phyloP scores from a whole-genome alignment of 2,113 vertebrate genomes.

The Jaculus jaculus region DNA sequence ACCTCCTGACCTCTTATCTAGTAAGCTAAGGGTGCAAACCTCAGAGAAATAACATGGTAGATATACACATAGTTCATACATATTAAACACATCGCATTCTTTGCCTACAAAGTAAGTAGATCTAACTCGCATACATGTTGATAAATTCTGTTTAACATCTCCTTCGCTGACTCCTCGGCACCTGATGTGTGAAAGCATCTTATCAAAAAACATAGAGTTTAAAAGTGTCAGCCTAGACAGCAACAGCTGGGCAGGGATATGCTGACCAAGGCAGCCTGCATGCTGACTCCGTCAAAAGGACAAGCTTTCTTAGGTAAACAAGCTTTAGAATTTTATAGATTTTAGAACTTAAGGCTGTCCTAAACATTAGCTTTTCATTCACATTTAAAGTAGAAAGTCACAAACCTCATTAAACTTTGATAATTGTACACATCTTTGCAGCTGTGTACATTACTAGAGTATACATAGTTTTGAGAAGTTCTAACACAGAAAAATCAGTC shows the following conservation, averaged over 20 bases:
- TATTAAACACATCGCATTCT: slow-evolving; percentile 1
- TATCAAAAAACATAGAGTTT: neutral
- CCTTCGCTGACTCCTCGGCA: neutral
- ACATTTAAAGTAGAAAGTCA: slow-evolving; percentile 17
- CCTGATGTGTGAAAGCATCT: slow-evolving; percentile 30
- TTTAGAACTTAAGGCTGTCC: neutral
- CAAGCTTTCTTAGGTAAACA: slow-evolving; percentile 20
- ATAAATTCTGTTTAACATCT: slow-evolving; percentile 45
- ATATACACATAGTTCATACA: slow-evolving; percentile 31
- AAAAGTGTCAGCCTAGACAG: slow-evolving; percentile 28
- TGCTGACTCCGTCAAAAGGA: neutral
- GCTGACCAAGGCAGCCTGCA: neutral
- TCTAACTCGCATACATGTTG: neutral
- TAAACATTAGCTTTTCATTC: neutral
- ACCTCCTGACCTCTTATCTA: neutral
- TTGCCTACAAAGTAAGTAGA: slow-evolving; percentile 14
- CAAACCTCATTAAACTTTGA: slow-evolving; percentile 6
- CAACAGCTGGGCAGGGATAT: neutral
- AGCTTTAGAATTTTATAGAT: neutral
- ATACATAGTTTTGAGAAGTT: slow-evolving; percentile 18
- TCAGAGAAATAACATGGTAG: neutral
- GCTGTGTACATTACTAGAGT: slow-evolving; percentile 17
- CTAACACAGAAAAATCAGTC: neutral
- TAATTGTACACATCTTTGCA: slow-evolving; percentile 27
- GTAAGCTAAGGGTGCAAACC: neutral